Base-by-base conservation (phyloP, 35 echinoderm and acorn worm species). In the Chiridota heheva region DNA sequence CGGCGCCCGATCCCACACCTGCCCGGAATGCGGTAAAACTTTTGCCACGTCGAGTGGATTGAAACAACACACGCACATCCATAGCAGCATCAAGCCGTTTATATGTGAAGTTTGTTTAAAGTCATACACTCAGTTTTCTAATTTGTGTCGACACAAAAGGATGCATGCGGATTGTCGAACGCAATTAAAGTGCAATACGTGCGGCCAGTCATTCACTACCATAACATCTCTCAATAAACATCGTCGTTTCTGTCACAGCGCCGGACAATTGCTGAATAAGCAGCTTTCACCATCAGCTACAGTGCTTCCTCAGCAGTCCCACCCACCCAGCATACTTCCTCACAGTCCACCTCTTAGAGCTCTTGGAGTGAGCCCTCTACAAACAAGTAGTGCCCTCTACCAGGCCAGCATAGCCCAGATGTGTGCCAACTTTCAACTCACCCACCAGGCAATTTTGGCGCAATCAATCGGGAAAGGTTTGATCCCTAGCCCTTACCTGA, bases 81-180 rank as follows among this genome's bases (percentile, higher is more conserved):
- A 97, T 48, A 97, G 93, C 77, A 97, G 93, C 68, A 90, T 97
- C 58, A 97, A 97, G 44, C 93, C 93, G 7, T 97, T 97, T 67
- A 97, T 83, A 1, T 97, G 93, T n/a, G 93, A 97, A 67, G 93
- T 97, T 25, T 97, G 93, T 69, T 72, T 91, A 0, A 97, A 97
- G 63, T 97, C 93, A 0, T 97, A 97, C 88, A 97, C 93, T 4
- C 93, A 97, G 79, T 97, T 97, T 46, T 91, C 88, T 42, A 97
- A 97, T 42, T 72, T 97, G 10, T 97, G 93, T 44, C 83, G 93
- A 3, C 93, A 97, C 78, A 97, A 97, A 40, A 70, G 93, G 29
- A 97, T 97, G 93, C 93, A 97, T 51, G 88, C 88, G 7, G 89
- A 97, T 79, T 97, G 93, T 62, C 81, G 93, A 41, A 97, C 93